phyloP scores from a whole-genome alignment of 2,113 vertebrate species.

The Sarotherodon lohbergeri region DNA sequence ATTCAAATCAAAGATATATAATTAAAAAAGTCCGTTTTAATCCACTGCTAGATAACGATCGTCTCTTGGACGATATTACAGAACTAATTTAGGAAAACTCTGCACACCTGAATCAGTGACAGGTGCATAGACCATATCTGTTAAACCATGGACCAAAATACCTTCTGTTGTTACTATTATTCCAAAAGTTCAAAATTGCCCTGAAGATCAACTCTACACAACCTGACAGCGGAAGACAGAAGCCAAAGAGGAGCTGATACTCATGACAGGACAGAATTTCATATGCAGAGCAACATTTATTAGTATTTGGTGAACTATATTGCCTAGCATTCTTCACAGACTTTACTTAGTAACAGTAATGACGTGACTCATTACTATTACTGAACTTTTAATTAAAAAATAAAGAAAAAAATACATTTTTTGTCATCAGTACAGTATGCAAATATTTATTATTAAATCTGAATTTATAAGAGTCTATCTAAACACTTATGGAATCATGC shows the following conservation, averaged over 20 bases:
- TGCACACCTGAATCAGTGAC: not conserved
- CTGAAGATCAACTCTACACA: not conserved
- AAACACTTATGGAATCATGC: not conserved
- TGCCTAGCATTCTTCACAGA: not conserved
- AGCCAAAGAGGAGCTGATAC: not conserved
- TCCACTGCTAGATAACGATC: too few species aligned
- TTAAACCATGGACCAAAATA: not conserved
- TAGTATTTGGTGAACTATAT: not conserved
- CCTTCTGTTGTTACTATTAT: not conserved
- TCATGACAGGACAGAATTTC: not conserved
- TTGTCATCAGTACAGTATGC: not conserved
- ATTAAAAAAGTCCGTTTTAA: too few species aligned
- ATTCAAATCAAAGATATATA: too few species aligned
- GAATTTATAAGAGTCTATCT: not conserved
- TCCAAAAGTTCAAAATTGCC: not conserved
- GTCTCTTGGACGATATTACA: rapidly evolving
- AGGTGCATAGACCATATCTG: not conserved
- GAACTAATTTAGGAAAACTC: not conserved
- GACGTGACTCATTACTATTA: not conserved
- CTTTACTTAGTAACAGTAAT: not conserved
- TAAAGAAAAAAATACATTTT: not conserved
- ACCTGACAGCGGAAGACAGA: not conserved
- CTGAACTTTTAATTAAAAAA: not conserved
- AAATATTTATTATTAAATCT: not conserved
- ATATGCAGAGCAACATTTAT: not conserved